phyloP scores from a whole-genome alignment of 2,888 invertebrate genomes.

The Pegoplata infirma region DNA sequence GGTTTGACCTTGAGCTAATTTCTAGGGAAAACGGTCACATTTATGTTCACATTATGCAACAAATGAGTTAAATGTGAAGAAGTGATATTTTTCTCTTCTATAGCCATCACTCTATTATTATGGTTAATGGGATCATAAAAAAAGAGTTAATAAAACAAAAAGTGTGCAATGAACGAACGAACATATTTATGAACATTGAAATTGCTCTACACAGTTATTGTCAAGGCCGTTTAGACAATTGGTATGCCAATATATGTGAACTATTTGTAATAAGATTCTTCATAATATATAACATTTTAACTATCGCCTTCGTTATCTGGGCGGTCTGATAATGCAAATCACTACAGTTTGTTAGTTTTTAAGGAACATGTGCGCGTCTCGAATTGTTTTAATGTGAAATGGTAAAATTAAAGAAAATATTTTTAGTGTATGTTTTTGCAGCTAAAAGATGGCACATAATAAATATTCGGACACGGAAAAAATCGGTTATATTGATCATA shows the following conservation, averaged over 20 bases:
- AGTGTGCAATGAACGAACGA: not conserved
- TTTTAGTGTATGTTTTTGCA: too few relatives aligned
- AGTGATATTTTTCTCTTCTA: conserved; percentile 35
- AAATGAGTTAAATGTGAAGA: conserved; percentile 3
- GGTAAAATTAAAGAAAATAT: too few relatives aligned
- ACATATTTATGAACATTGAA: not conserved
- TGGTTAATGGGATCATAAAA: conserved; percentile 50
- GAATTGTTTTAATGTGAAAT: conserved; percentile 10
- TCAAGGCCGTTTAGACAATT: conserved; percentile 39
- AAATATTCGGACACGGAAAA: too few relatives aligned
- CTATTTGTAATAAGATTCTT: not conserved
- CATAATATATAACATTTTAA: not conserved
- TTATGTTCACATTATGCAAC: conserved; percentile 7
- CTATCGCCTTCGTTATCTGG: not conserved
- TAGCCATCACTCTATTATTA: conserved; percentile 14
- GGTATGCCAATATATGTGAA: not conserved
- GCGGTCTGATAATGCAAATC: conserved; percentile 21
- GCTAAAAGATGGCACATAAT: too few relatives aligned
- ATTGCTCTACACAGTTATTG: too few relatives aligned
- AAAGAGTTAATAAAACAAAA: conserved; percentile 51
- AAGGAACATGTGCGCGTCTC: conserved; percentile 8
- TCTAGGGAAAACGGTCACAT: conserved; percentile 2
- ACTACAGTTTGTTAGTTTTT: not conserved
- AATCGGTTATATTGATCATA: too few relatives aligned
- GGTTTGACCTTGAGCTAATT: conserved; percentile 68